phyloP scores from a whole-genome alignment of 2,797 vertebrate genomes.

The Rousettus madagascariensis region DNA sequence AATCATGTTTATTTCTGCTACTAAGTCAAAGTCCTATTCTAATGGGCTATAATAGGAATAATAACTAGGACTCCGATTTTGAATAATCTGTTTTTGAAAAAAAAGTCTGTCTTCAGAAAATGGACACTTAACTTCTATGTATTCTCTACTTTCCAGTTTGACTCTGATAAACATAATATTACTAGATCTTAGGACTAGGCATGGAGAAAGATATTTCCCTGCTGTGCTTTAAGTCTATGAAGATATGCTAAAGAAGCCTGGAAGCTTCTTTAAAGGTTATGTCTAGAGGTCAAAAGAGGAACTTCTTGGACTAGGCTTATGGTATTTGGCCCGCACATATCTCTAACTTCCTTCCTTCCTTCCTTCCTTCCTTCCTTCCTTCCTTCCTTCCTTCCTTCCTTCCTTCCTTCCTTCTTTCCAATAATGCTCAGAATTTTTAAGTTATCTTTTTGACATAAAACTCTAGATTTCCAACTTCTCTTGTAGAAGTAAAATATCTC shows the following conservation, averaged over 20 bases:
- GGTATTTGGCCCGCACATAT: background rate
- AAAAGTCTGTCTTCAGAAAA: background rate
- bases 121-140: background rate
- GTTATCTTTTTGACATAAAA: background rate
- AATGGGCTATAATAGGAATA: background rate
- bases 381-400: background rate
- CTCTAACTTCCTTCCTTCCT: background rate
- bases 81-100: background rate
- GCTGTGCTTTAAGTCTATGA: background rate
- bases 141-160: background rate
- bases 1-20: background rate
- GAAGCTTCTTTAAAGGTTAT: background rate
- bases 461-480: background rate
- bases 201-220: background rate
- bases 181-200: background rate
- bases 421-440: background rate
- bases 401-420: background rate
- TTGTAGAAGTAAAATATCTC: background rate
- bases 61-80: background rate
- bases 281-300: background rate
- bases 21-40: background rate
- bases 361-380: too few species aligned
- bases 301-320: too few species aligned
- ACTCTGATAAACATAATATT: background rate
- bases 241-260: background rate